phyloP scores from a whole-genome alignment of 1,140 invertebrate species.

The Caenorhabditis brenneri region DNA sequence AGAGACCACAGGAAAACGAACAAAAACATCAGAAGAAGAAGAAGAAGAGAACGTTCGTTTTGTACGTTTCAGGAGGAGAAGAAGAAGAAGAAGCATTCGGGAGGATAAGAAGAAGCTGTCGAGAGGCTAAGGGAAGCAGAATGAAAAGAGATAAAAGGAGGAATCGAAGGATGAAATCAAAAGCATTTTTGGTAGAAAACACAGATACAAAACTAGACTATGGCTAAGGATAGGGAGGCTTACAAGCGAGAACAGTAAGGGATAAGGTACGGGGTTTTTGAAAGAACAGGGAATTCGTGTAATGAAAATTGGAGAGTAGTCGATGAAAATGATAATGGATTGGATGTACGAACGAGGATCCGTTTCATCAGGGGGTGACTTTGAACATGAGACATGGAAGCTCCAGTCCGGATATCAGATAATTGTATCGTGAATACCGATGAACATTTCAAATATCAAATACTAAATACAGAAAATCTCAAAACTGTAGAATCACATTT shows the following conservation, averaged over 20 bases:
- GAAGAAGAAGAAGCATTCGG: neutral
- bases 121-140: neutral
- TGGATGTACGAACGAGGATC: no score
- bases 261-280: neutral
- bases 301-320: no score
- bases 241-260: neutral
- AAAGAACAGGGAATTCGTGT: no score
- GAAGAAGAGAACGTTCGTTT: neutral
- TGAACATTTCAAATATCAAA: no score
- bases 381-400: no score
- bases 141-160: neutral
- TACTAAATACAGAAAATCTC: no score
- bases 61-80: neutral
- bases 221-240: neutral
- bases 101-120: neutral
- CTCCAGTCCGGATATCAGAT: no score
- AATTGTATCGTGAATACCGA: no score
- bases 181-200: neutral
- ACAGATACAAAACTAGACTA: neutral
- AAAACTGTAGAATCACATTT: no score
- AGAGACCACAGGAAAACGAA: constrained; percentile 13
- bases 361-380: no score
- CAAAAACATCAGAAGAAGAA: no score
- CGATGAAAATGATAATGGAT: no score
- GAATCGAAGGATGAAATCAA: neutral